Percentiles rank a stretch among this genome's conserved stretches.
These are phyloP conservation scores for Reticulitermes lucifugus DNA, from an alignment of 2,888 invertebrate species.

Conservation along the genomic window DNA sequence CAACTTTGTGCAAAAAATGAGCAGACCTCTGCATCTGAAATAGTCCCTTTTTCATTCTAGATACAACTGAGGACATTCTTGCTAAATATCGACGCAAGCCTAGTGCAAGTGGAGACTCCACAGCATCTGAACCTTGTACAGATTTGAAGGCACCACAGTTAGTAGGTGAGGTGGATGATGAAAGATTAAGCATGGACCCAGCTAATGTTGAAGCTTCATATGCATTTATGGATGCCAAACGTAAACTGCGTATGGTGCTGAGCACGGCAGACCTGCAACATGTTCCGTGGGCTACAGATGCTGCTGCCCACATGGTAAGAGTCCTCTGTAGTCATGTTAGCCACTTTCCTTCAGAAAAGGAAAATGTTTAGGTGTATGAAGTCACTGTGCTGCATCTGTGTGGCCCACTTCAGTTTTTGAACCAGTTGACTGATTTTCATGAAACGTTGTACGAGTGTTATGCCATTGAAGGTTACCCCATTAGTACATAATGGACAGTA, in stretches of 20 bases:
- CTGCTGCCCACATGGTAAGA: slow-evolving; percentile 11
- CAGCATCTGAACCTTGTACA: slow-evolving; percentile 47
- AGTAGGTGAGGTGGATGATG: slow-evolving; percentile 62
- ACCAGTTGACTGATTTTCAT: too few relatives aligned
- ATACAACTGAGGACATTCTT: slow-evolving; percentile 91
- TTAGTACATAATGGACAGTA: too few relatives aligned
- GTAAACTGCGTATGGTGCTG: slow-evolving; percentile 90
- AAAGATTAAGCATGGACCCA: slow-evolving; percentile 66
- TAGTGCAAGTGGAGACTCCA: slow-evolving; percentile 60
- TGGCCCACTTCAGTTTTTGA: too few relatives aligned
- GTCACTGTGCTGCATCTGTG: too few relatives aligned
- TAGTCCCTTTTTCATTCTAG: slow-evolving; percentile 60
- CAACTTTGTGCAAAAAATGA: too few relatives aligned
- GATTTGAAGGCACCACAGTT: slow-evolving; percentile 41
- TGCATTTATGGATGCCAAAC: slow-evolving; percentile 74
- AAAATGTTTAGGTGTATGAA: too few relatives aligned
- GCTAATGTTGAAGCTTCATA: slow-evolving; percentile 69
- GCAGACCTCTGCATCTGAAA: too few relatives aligned
- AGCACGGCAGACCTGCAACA: slow-evolving; percentile 88
- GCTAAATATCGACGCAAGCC: slow-evolving; percentile 90
- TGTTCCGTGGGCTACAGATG: slow-evolving; percentile 63
- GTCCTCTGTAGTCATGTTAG: too few relatives aligned
- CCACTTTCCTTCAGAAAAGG: too few relatives aligned
- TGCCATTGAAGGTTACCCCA: too few relatives aligned
- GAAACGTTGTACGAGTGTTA: too few relatives aligned